phyloP scores from a whole-genome alignment of 2,113 vertebrate species.

The Corynorhinus townsendii region DNA sequence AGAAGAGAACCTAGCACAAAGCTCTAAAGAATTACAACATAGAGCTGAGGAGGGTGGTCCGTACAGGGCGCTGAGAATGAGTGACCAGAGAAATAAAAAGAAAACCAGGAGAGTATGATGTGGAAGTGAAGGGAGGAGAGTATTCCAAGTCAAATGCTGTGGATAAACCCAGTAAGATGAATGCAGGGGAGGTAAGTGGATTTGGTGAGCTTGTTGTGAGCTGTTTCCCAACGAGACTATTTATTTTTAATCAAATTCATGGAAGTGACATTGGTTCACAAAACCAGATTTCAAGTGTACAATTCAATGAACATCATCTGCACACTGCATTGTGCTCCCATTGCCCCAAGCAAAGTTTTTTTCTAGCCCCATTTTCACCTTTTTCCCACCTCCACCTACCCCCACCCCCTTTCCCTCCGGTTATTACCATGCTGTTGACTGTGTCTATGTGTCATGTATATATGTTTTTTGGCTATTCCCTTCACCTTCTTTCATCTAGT shows the following conservation, averaged over 20 bases:
- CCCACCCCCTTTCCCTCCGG: neutral
- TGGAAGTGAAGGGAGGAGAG: neutral
- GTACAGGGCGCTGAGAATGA: neutral
- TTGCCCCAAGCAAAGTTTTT: neutral
- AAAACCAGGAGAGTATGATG: neutral
- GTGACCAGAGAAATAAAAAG: neutral
- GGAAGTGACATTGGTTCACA: neutral
- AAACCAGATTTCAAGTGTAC: neutral
- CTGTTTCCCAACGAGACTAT: neutral
- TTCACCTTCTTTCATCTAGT: neutral
- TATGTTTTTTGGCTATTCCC: neutral
- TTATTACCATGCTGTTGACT: neutral
- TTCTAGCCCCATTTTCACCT: neutral
- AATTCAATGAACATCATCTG: neutral
- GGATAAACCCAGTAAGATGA: neutral
- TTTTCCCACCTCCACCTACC: neutral
- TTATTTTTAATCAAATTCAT: neutral
- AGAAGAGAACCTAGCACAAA: neutral
- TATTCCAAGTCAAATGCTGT: neutral
- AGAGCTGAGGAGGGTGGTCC: neutral
- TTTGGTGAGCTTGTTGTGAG: neutral
- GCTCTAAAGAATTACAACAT: neutral
- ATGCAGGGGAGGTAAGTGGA: neutral
- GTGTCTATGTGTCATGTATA: neutral
- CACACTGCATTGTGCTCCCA: neutral